Percentiles rank a stretch among this genome's conserved stretches.
These are phyloP conservation scores for Corythucha ciliata DNA, from an alignment of 2,888 invertebrate species.

Conservation along the genomic window DNA sequence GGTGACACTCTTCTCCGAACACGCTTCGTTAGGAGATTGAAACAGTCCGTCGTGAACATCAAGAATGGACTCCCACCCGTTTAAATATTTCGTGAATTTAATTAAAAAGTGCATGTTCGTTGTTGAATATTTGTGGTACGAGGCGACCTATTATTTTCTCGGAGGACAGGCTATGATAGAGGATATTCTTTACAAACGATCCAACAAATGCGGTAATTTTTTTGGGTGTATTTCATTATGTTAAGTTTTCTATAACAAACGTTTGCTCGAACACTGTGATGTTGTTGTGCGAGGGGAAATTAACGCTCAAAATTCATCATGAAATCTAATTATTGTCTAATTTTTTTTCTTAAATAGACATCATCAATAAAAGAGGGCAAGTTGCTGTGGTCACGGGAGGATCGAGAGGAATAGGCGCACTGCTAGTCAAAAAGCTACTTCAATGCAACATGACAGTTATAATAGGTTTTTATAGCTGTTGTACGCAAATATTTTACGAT, in stretches of 20 bases:
- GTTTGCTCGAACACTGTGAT: not conserved
- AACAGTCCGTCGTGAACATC: too few species aligned
- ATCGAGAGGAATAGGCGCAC: slow-evolving; percentile 71
- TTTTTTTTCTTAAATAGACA: slow-evolving; percentile 44
- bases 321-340: not conserved
- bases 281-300: not conserved
- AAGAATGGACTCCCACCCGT: too few species aligned
- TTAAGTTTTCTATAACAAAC: not conserved
- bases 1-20: too few species aligned
- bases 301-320: not conserved
- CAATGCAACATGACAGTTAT: slow-evolving; percentile 67
- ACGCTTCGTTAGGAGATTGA: too few species aligned
- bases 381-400: slow-evolving; percentile 80
- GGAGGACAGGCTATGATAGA: slow-evolving; percentile 51
- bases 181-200: slow-evolving; percentile 49
- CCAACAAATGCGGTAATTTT: slow-evolving; percentile 48
- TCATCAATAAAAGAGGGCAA: slow-evolving; percentile 54
- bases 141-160: slow-evolving; percentile 50
- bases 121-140: slow-evolving; percentile 30
- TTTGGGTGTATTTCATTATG: not conserved
- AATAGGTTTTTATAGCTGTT: slow-evolving; percentile 48
- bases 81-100: too few species aligned
- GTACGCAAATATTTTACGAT: too few species aligned
- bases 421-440: slow-evolving; percentile 64
- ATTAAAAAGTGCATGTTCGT: too few species aligned